These are phyloP conservation scores for Silurus aristotelis DNA, from an alignment of 2,797 vertebrate genomes.

Conservation along the genomic window DNA sequence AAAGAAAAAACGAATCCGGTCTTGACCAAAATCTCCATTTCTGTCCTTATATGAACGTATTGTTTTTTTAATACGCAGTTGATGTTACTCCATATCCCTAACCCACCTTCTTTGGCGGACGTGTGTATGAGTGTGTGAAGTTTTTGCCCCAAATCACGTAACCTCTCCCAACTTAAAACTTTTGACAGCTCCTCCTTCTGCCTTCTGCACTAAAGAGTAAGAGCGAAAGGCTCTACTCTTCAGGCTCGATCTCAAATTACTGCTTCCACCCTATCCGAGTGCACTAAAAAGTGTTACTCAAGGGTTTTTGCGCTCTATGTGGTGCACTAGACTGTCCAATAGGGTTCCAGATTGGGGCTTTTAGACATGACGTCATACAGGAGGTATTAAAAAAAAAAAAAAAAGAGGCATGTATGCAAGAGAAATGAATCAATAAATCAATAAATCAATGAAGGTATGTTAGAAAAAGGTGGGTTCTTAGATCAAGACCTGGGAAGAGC, in stretches of 20 bases:
- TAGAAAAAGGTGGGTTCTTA: conserved; percentile 7
- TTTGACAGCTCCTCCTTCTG: conserved; percentile 79
- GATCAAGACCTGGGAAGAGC: not conserved
- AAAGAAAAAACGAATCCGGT: conserved; percentile 66
- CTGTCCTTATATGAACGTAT: not conserved
- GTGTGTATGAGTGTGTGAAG: not conserved
- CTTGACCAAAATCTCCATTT: conserved; percentile 66
- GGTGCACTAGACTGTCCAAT: not conserved
- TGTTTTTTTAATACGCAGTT: not conserved
- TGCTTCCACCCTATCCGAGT: not conserved
- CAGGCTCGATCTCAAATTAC: not conserved
- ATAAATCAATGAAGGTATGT: not conserved
- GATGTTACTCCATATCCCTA: conserved; percentile 67
- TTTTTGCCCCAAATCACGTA: conserved; percentile 1
- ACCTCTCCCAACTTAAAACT: conserved; percentile 62
- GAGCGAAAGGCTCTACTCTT: conserved; percentile 20
- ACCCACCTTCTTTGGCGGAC: not conserved
- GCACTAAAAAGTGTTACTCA: not conserved
- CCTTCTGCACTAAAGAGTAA: conserved; percentile 43
- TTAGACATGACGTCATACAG: conserved; percentile 13
- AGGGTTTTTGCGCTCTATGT: not conserved
- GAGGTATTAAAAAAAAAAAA: not conserved
- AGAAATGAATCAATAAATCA: not conserved
- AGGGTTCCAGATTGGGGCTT: not conserved
- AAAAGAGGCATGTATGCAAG: not conserved